These are phyloP conservation scores for Zophobas morio DNA, from an alignment of 1,140 invertebrate genomes.

Conservation along the genomic window DNA sequence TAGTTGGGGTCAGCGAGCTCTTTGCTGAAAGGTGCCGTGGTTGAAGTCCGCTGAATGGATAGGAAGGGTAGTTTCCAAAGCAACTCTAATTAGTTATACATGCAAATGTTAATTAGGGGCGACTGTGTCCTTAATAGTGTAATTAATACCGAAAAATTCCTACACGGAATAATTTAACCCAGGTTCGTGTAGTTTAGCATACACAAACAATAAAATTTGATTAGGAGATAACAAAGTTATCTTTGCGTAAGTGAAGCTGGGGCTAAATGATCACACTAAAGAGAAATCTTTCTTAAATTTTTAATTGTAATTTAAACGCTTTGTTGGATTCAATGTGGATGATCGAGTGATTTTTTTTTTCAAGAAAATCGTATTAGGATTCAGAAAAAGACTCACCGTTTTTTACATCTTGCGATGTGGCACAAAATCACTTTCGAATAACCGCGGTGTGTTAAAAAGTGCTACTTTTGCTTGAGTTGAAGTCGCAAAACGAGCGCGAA, in stretches of 20 bases:
- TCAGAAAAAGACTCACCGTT: neutral
- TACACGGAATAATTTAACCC: neutral
- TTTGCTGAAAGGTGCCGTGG: too few relatives aligned
- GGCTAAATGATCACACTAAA: too few relatives aligned
- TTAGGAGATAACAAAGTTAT: neutral
- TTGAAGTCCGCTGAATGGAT: too few relatives aligned
- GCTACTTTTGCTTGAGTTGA: constrained; percentile 11
- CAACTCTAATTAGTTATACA: neutral
- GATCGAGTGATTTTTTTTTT: too few relatives aligned
- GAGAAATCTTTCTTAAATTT: too few relatives aligned
- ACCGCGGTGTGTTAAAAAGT: neutral
- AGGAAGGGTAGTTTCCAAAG: too few relatives aligned
- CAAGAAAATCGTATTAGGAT: too few relatives aligned
- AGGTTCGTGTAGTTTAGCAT: neutral
- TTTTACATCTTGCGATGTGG: neutral
- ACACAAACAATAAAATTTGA: constrained; percentile 3
- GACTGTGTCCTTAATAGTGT: neutral
- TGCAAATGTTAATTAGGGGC: neutral
- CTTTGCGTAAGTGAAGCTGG: neutral
- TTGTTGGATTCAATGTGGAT: too few relatives aligned
- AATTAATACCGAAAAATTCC: neutral
- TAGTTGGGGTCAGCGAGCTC: neutral
- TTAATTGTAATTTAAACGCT: too few relatives aligned
- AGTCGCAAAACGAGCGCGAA: constrained; percentile 6
- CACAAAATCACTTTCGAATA: constrained; percentile 5